A percentile compares a stretch with the other conserved stretches of the same genome.
phyloP scores from a whole-genome alignment of 2,113 vertebrate species.

The Siphamia tubifer region DNA sequence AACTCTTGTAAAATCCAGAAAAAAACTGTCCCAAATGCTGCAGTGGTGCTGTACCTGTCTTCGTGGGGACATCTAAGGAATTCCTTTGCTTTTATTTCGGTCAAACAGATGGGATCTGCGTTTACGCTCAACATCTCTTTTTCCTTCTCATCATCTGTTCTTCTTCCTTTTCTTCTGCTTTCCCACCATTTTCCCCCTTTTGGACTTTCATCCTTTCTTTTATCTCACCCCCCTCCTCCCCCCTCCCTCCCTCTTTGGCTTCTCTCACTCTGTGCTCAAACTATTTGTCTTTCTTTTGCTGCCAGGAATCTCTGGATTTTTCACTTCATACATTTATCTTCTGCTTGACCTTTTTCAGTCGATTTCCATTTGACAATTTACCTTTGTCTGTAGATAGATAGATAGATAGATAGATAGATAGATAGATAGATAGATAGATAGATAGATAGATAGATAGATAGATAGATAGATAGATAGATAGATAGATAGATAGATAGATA shows the following conservation, averaged over 20 bases:
- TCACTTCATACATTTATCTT: conserved; percentile 9
- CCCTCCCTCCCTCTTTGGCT: conserved; percentile 6
- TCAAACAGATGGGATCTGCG: conserved; percentile 87
- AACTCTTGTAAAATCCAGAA: too few species aligned
- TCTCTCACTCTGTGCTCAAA: conserved; percentile 22
- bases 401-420: too few species aligned
- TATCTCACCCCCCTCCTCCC: background rate
- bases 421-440: too few species aligned
- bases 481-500: too few species aligned
- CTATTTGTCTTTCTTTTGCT: conserved; percentile 25
- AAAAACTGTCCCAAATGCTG: too few species aligned
- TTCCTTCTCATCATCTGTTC: conserved; percentile 62
- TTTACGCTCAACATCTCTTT: conserved; percentile 79
- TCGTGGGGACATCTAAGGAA: conserved; percentile 85
- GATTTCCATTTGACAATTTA: background rate
- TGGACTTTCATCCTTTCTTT: conserved; percentile 53
- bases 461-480: too few species aligned
- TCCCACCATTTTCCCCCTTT: conserved; percentile 23
- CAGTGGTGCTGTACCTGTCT: conserved; percentile 60
- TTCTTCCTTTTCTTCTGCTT: conserved; percentile 62
- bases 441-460: too few species aligned
- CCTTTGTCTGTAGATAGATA: too few species aligned
- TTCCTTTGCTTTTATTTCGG: conserved; percentile 84
- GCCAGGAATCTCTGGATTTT: conserved; percentile 8
- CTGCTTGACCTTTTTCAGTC: background rate